Percentiles rank a stretch among this genome's conserved stretches.
These are phyloP conservation scores for Emydura subglobosa DNA, from an alignment of 2,113 vertebrate genomes.

Conservation along the genomic window DNA sequence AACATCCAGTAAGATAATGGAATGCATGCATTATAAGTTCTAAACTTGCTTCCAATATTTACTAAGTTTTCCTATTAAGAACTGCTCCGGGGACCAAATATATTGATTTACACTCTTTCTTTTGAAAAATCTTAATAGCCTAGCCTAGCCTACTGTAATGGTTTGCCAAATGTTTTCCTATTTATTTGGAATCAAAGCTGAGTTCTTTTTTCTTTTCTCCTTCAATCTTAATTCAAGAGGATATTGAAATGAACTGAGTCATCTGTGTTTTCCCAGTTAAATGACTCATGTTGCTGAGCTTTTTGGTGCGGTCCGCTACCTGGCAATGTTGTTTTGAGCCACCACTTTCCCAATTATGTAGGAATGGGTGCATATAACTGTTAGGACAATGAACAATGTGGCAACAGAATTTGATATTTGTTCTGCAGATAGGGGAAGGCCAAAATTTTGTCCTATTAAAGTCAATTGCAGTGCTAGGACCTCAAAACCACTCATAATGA, in stretches of 20 bases:
- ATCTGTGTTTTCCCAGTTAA: neutral
- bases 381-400: neutral
- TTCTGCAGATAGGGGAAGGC: neutral
- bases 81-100: neutral
- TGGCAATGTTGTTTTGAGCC: neutral
- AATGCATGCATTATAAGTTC: neutral
- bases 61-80: neutral
- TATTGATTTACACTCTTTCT: neutral
- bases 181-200: neutral
- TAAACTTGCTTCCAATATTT: neutral
- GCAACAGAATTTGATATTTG: neutral
- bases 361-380: neutral
- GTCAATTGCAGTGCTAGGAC: constrained; percentile 3
- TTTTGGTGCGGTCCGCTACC: neutral
- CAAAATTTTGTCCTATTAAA: constrained; percentile 7
- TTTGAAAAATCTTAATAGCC: neutral
- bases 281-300: neutral
- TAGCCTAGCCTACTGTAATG: neutral
- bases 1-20: neutral
- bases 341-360: neutral
- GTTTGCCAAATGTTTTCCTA: constrained; percentile 45
- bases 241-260: neutral
- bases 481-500: neutral
- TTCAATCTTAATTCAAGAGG: neutral
- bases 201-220: neutral